Base-by-base conservation (phyloP, 2,888 invertebrate species). In the Horisme vitalbata region DNA sequence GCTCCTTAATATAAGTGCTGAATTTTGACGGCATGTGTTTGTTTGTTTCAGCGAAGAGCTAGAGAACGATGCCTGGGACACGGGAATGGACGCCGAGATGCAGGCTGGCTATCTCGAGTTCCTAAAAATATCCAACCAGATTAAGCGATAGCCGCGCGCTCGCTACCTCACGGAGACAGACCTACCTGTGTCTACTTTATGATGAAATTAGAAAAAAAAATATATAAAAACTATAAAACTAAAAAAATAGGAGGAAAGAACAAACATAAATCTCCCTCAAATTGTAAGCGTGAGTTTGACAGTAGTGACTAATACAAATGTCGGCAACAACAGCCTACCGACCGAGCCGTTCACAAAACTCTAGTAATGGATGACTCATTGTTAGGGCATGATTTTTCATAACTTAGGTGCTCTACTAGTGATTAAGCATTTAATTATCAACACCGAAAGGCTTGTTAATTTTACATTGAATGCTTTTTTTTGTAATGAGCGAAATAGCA, bases 31-130 rank as follows among this genome's bases (percentile, higher is more conserved):
- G 20, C 21, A 13, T 15, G 13, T 8, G 13, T 14, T 13, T 41
- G 33, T 33, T 39, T 44, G 46, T 63, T 62, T 2, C 68, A 90
- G 90, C 45, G 89, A 89, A 64, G 90, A 90, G 65, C 62, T 89
- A 52, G 84, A 89, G 58, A 88, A 83, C 64, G 90, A 90, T 33
- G 81, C 84, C 18, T 90, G 90, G 90, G 90, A 89, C 57, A 85
- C 89, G 1, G 90, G 87, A 48, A 90, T 90, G 89, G 89, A 90
- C 59, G 81, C 83, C 1, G 90, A 90, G 63, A 90, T 90, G 86
- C 88, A 86, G 45, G 89, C 80, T 5, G 87, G 90, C 50, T 90
- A 85, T 74, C 76, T 90, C 52, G 90, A 90, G 68, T 90, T 90
- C 73, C 83, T 90, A 62, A 85, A 84, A 71, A 86, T 89, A 68